These are phyloP conservation scores for Philypnodon macrostomus DNA, from an alignment of 2,797 vertebrate genomes.

Conservation along the genomic window DNA sequence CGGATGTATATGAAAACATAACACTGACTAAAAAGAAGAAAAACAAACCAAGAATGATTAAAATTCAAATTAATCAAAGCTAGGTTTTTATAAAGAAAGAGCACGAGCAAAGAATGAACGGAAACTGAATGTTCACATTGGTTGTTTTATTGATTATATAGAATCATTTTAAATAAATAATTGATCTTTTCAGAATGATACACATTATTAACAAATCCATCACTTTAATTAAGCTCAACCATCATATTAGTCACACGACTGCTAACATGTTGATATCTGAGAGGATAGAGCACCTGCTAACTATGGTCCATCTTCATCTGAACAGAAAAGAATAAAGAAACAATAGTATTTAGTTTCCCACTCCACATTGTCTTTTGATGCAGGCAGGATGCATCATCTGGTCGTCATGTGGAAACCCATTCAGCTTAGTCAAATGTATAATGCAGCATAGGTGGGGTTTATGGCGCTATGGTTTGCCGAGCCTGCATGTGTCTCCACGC, in stretches of 20 bases:
- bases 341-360: constrained; percentile 45
- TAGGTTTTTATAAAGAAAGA: too few species aligned
- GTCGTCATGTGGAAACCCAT: constrained; percentile 75
- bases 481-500: constrained; percentile 54
- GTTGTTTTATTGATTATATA: too few species aligned
- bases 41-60: constrained; percentile 51
- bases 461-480: constrained; percentile 56
- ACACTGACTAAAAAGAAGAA: constrained; percentile 55
- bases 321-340: constrained; percentile 14
- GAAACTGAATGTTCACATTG: too few species aligned
- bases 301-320: constrained; percentile 41
- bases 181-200: too few species aligned
- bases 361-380: constrained; percentile 46
- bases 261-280: constrained; percentile 47
- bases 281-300: constrained; percentile 63
- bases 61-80: too few species aligned
- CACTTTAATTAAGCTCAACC: constrained; percentile 15
- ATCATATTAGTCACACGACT: constrained; percentile 25
- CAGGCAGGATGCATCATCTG: constrained; percentile 63
- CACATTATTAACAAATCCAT: too few species aligned
- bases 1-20: too few species aligned
- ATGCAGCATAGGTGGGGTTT: constrained; percentile 59
- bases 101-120: too few species aligned
- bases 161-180: too few species aligned
- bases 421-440: constrained; percentile 55